phyloP scores from a whole-genome alignment of 2,888 invertebrate species.

The Empis stercorea region DNA sequence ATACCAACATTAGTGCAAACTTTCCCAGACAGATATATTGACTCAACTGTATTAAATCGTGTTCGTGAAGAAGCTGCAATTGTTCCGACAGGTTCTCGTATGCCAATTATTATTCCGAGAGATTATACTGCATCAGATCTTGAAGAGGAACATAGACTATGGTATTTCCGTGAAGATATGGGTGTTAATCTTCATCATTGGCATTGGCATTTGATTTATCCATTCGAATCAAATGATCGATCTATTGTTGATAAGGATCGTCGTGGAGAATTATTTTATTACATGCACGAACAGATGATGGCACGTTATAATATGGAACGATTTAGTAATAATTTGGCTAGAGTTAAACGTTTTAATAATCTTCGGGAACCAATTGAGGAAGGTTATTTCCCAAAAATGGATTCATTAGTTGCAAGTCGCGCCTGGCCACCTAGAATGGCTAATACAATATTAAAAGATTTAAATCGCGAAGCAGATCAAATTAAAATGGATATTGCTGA shows the following conservation, averaged over 20 bases:
- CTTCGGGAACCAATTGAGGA: slow-evolving; percentile 57
- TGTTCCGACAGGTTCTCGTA: slow-evolving; percentile 49
- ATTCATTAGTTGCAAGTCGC: slow-evolving; percentile 61
- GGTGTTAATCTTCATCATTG: slow-evolving; percentile 42
- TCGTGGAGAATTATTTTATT: slow-evolving; percentile 66
- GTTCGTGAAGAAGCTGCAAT: slow-evolving; percentile 45
- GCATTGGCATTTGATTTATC: slow-evolving; percentile 56
- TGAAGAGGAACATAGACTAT: slow-evolving; percentile 60
- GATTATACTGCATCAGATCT: slow-evolving; percentile 63
- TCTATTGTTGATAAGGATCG: slow-evolving; percentile 49
- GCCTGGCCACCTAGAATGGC: slow-evolving; percentile 61
- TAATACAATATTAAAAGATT: slow-evolving; percentile 42
- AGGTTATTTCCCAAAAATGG: slow-evolving; percentile 75
- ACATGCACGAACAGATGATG: slow-evolving; percentile 54
- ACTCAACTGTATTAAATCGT: slow-evolving; percentile 43
- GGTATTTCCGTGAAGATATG: slow-evolving; percentile 43
- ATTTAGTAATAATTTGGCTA: slow-evolving; percentile 53
- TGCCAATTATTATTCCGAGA: slow-evolving; percentile 44
- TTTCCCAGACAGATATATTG: slow-evolving; percentile 53
- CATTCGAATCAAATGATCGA: slow-evolving; percentile 51
- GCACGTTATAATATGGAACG: slow-evolving; percentile 64
- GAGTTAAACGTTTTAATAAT: slow-evolving; percentile 50
- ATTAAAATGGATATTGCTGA: slow-evolving; percentile 54
- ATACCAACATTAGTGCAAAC: slow-evolving; percentile 50
- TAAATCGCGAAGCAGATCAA: slow-evolving; percentile 55